Evolutionary conservation across 2,888 invertebrate species (phyloP), one percentile per base, ranked within the genome.

Genomic region (Chymomyza fuscimana): DNA sequence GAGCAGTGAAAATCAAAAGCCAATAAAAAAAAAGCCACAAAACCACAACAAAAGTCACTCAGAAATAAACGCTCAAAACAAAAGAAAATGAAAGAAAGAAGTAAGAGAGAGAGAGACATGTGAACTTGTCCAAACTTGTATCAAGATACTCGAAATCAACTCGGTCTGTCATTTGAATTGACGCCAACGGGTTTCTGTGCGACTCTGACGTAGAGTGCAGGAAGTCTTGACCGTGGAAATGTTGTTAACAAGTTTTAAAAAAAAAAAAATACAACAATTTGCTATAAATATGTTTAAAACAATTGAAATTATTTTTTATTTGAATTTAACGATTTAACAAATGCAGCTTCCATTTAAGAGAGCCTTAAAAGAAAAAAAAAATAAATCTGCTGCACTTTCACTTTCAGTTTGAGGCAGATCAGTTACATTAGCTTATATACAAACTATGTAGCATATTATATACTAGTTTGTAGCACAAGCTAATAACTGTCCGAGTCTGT

Each of bases 351-450:
- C 40, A 46, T 46, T 15, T 46, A 12, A 12, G 40, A 12, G 12
- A 1, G 40, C 3, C 12, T 12, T 46, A 12, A 5, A 46, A 46
- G 4, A 46, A 9, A 4, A 7, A 32, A 0, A 32, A 32, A 32
- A 1, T 32, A 1, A 32, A 32, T 5, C 1, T 12, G 40, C 40
- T 46, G 32, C 32, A 83, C 83, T 83, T 83, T 83, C 83, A 82
- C 83, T 83, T 86, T 83, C 75, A 74, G 71, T 74, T 78, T 81
- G 80, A 83, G 86, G 86, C 83, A 83, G 83, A 86, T 83, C 83
- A 86, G 83, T 83, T 82, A 74, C 74, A 69, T 69, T 52, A 58
- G 64, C 69, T 54, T 46, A 46, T 46, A 63, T 70, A 67, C 51
- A 58, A 40, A 32, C 3, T 32, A 32, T 32, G n/a, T 32, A 29